Percentiles rank a stretch among this genome's conserved stretches.
Evolutionary conservation across 1,140 invertebrate species (phyloP).

Genomic region (Zaprionus inermis): DNA sequence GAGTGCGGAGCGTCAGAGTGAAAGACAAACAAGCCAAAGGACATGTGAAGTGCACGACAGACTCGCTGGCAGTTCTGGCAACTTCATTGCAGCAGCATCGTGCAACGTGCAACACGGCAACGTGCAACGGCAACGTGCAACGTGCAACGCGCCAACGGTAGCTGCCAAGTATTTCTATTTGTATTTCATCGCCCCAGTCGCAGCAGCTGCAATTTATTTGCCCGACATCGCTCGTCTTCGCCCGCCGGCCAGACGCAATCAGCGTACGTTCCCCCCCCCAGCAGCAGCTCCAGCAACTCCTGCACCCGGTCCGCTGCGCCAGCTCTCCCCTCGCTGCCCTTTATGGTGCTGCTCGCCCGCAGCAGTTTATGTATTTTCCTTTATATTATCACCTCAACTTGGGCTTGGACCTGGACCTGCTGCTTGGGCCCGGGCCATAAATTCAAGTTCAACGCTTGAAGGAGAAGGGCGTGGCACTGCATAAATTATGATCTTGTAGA

Average conservation of each 20-base stretch:
- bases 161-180: conserved; percentile 82
- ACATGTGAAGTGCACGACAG: conserved; percentile 57
- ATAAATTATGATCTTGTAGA: conserved; percentile 78
- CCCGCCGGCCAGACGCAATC: conserved; percentile 71
- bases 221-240: conserved; percentile 30
- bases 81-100: conserved; percentile 46
- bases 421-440: conserved; percentile 60
- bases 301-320: neutral
- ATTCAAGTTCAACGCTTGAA: conserved; percentile 52
- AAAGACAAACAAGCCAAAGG: conserved; percentile 69
- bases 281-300: neutral
- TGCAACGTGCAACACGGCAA: conserved; percentile 41
- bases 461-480: conserved; percentile 28
- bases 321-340: neutral
- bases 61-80: conserved; percentile 40
- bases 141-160: conserved; percentile 58
- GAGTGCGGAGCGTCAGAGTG: conserved; percentile 54
- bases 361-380: conserved; percentile 66
- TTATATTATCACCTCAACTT: conserved; percentile 74
- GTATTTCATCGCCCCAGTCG: conserved; percentile 75
- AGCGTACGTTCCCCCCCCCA: conserved; percentile 14
- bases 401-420: conserved; percentile 31
- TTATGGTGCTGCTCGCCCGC: conserved; percentile 18
- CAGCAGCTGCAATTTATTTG: conserved; percentile 80
- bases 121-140: conserved; percentile 42